These are phyloP conservation scores for Seriola dumerili DNA, from an alignment of 2,113 vertebrate genomes.

Conservation along the genomic window DNA sequence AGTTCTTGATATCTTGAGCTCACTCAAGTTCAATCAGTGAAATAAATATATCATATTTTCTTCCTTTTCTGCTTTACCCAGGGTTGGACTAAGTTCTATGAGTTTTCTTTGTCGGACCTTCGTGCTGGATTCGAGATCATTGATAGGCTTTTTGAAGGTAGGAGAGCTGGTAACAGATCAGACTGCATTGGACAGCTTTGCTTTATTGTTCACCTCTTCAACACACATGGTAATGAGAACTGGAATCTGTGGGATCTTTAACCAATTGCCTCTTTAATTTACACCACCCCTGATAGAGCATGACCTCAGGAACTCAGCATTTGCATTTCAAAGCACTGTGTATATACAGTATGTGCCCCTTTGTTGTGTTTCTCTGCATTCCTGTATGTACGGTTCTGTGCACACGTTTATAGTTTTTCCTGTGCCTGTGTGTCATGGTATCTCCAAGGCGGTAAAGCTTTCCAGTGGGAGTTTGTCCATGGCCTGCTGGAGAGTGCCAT, in stretches of 20 bases:
- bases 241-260: slow-evolving; percentile 14
- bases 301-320: background rate
- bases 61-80: slow-evolving; percentile 61
- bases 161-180: slow-evolving; percentile 47
- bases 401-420: background rate
- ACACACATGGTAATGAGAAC: slow-evolving; percentile 4
- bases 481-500: slow-evolving; percentile 96
- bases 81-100: slow-evolving; percentile 99
- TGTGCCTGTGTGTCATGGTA: slow-evolving; percentile 20
- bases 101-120: slow-evolving; percentile 97
- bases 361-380: background rate
- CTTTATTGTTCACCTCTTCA: slow-evolving; percentile 8
- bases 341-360: background rate
- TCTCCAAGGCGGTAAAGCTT: slow-evolving; percentile 86
- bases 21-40: background rate
- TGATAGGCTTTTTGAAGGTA: slow-evolving; percentile 94
- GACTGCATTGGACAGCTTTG: background rate
- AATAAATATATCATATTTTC: background rate
- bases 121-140: slow-evolving; percentile 96
- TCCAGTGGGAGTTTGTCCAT: slow-evolving; percentile 96
- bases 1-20: too few species aligned
- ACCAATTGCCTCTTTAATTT: slow-evolving; percentile 32
- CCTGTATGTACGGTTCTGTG: background rate
- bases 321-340: slow-evolving; percentile 10
- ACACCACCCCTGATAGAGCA: background rate